Evolutionary conservation across 1,140 invertebrate species (phyloP), one percentile per base, ranked within the genome.

Genomic region (Teleopsis dalmanni): DNA sequence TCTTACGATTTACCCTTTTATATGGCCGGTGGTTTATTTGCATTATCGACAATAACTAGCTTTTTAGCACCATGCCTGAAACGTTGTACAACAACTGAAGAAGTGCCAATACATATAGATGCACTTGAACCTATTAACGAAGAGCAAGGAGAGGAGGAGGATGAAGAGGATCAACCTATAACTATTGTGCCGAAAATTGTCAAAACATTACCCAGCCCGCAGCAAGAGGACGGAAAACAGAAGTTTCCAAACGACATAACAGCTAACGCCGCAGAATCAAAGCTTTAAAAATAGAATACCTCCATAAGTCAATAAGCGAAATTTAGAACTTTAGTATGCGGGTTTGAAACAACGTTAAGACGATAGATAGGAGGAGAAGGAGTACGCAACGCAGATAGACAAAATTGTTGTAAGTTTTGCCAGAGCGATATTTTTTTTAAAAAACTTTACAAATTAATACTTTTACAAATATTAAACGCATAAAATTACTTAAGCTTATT

Each of bases 1-100:
- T 83, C 81, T 52, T 98, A 95, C 62, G 82, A 84, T 58, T 79
- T 91, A 16, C 86, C 94, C 16, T 99, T 98, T 71, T 93, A 82
- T 64, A 85, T 95, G 74, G 94, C 93, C 27, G 92, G 88, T 26
- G 82, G 78, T 0, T 81, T 97, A 70, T 92, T 99, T 71, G 77
- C 86, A 6, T 69, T 93, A 4, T 85, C 91, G 13, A 88, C 91
- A 0, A 57, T 88, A 2, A 88, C 89, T 10, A 89, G 88, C 57
- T 90, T 95, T 58, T 76, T 89, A 51, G 85, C 92, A 31, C 87
- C 88, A 4, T 75, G 78, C 47, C 79, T 89, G 68, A 84, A 84
- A 65, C 78, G 79, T 53, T 79, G 70, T 61, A 53, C 63, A 11
- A 53, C 63, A 14, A 51, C 72, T 13, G 72, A 78, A 46, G 71